Evolutionary conservation across 2,888 invertebrate species (phyloP), one percentile per base, ranked within the genome.

Genomic region (Heliconius cydno): DNA sequence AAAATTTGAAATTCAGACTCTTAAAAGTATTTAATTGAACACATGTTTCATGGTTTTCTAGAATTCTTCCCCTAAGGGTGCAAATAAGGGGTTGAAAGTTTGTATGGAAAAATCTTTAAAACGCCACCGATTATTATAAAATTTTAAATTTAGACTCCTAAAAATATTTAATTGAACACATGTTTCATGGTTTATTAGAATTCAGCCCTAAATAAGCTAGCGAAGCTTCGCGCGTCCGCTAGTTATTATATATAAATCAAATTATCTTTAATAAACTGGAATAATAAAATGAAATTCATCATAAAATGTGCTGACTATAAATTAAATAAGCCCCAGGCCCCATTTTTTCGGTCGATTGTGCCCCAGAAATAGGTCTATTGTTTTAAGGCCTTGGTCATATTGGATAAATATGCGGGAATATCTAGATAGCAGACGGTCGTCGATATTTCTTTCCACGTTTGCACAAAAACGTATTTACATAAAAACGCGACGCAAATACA

Each of bases 391-490:
- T 60, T 57, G 60, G 60, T 22, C 30, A 60, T 60, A 70, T 41
- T 15, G 34, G 73, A 25, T 38, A 34, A 60, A 60, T 70, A 68
- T 34, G 60, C 19, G 34, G 19, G 52, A n/a, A 66, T 10, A 75
- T 63, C 28, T 30, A 74, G 57, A 66, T 60, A 57, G 38, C 41
- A 28, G 60, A n/a, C 9, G n/a, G 57, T n/a, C 75, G 25, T 63
- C 63, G 67, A 67, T 38, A 57, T 22, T 30, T 74, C 73, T 19
- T 38, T 74, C 60, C 63, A 60, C 77, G 68, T 74, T 67, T 74
- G 60, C 77, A 77, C 79, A 77, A 77, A 77, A 73, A 68, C 76
- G 65, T 65, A 80, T 80, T 80, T 76, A 80, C 79, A 80, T 77
- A 81, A 81, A 81, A 81, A 81, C 76, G 73, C 52, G 63, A 57